Percentiles rank a stretch among this genome's conserved stretches.
Conservation (phyloP, 2,113 vertebrate species). For the Microtus ochrogaster region DNA sequence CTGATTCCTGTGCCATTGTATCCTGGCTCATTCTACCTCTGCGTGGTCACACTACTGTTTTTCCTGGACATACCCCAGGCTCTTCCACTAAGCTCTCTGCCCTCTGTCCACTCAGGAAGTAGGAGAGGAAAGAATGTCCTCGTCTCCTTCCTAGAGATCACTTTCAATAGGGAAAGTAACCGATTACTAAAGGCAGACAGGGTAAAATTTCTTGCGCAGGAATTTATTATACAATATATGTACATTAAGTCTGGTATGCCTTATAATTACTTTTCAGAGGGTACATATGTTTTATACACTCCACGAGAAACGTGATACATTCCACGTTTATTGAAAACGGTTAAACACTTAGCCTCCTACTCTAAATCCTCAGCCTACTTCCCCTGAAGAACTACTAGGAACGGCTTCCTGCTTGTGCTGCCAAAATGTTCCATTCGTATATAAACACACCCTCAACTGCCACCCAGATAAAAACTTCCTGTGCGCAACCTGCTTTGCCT, state of each 20-base stretch:
- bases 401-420: background rate
- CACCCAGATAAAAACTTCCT: background rate
- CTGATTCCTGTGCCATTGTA: background rate
- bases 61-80: background rate
- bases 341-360: conserved; percentile 27
- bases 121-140: background rate
- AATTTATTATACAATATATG: conserved; percentile 50
- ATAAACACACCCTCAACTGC: background rate
- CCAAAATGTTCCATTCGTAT: background rate
- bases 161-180: conserved; percentile 51
- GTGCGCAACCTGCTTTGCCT: background rate
- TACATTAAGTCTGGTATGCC: conserved; percentile 24
- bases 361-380: background rate
- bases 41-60: background rate
- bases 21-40: background rate
- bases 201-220: background rate
- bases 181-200: background rate
- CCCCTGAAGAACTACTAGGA: background rate
- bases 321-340: conserved; percentile 48
- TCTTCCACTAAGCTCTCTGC: background rate
- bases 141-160: background rate
- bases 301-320: conserved; percentile 44
- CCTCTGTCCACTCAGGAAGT: background rate
- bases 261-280: conserved; percentile 45
- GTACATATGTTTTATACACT: conserved; percentile 33